phyloP scores from a whole-genome alignment of 1,140 invertebrate species.

The Hydropsyche tenuis region DNA sequence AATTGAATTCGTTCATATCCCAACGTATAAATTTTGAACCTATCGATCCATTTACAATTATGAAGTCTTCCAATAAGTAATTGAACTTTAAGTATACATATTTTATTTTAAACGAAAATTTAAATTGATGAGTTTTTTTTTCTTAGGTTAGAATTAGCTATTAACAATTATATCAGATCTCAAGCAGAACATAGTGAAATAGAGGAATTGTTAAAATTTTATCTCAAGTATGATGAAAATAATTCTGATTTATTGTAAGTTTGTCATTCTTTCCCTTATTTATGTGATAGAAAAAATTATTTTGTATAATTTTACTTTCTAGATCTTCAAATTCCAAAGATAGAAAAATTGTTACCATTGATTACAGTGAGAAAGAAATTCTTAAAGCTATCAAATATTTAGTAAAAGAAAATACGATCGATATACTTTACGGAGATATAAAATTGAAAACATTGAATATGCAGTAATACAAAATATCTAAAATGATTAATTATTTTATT shows the following conservation, averaged over 20 bases:
- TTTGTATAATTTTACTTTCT: neutral
- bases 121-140: neutral
- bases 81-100: neutral
- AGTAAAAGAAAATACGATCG: constrained; percentile 5
- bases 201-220: constrained; percentile 20
- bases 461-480: neutral
- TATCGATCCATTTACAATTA: neutral
- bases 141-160: constrained; percentile 8
- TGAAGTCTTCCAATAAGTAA: neutral
- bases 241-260: neutral
- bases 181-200: constrained; percentile 8
- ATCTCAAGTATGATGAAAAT: constrained; percentile 9
- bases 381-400: neutral
- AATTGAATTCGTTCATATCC: neutral
- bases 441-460: constrained; percentile 16
- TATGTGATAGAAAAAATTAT: neutral
- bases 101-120: neutral
- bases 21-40: neutral
- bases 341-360: neutral
- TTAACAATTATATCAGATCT: constrained; percentile 16
- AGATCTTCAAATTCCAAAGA: neutral
- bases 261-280: neutral
- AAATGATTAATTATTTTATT: neutral
- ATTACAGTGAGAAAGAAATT: constrained; percentile 11
- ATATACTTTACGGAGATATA: constrained; percentile 4